phyloP scores from a whole-genome alignment of 2,797 vertebrate species.

The Myiotriccus ornatus region DNA sequence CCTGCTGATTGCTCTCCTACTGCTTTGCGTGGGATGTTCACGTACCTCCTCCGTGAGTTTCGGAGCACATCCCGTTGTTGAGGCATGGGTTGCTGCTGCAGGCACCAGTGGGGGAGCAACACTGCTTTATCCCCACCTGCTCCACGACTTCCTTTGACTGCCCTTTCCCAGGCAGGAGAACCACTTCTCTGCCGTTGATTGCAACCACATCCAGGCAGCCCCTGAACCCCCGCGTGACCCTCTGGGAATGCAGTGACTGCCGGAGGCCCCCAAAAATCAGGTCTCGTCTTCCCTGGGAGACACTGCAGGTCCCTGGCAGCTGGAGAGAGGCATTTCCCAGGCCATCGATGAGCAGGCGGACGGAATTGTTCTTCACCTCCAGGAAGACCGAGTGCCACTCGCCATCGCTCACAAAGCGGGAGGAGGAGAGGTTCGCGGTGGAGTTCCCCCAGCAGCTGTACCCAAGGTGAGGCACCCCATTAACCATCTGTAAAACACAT shows the following conservation, averaged over 20 bases:
- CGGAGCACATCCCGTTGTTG: conserved; percentile 83
- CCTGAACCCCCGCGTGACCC: conserved; percentile 71
- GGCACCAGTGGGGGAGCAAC: conserved; percentile 74
- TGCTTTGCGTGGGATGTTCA: neutral
- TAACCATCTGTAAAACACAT: conserved; percentile 77
- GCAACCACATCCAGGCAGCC: conserved; percentile 86
- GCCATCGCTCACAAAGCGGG: conserved; percentile 76
- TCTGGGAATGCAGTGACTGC: conserved; percentile 4
- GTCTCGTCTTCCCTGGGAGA: conserved; percentile 69
- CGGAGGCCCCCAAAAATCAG: conserved; percentile 80
- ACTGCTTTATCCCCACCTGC: conserved; percentile 81
- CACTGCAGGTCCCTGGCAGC: conserved; percentile 75
- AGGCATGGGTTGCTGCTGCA: conserved; percentile 83
- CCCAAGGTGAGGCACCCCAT: conserved; percentile 79
- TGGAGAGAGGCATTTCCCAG: conserved; percentile 51
- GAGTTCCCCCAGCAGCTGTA: conserved; percentile 78
- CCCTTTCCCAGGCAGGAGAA: conserved; percentile 21
- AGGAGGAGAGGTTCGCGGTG: conserved; percentile 69
- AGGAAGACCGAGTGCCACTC: conserved; percentile 85
- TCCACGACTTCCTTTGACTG: conserved; percentile 68
- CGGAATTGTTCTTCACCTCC: conserved; percentile 77
- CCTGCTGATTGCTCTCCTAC: neutral
- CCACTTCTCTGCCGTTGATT: conserved; percentile 80
- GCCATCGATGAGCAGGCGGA: conserved; percentile 81
- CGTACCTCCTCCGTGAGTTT: conserved; percentile 80